A percentile compares a stretch with the other conserved stretches of the same genome.
Evolutionary conservation across 2,113 vertebrate genomes (phyloP).

Genomic region (Hipposideros armiger): DNA sequence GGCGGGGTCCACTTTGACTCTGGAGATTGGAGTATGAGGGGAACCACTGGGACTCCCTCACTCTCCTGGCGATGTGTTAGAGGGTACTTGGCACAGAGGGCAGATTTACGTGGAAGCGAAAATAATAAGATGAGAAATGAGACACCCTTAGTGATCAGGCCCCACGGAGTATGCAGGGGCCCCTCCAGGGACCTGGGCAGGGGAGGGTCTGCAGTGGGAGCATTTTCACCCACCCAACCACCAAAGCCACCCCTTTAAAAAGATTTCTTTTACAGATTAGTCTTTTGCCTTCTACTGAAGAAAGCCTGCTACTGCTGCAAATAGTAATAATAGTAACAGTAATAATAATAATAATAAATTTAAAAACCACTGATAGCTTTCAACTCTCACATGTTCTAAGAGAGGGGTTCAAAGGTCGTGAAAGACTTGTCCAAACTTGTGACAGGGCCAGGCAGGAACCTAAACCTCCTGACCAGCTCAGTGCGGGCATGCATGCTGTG

Average conservation of each 20-base stretch:
- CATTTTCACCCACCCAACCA: not conserved
- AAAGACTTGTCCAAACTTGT: not conserved
- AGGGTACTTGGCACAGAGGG: slow-evolving; percentile 3
- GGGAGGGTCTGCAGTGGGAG: not conserved
- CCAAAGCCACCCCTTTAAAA: not conserved
- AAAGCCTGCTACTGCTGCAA: not conserved
- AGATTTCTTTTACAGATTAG: not conserved
- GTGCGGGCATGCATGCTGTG: not conserved
- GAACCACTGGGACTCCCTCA: not conserved
- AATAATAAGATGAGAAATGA: not conserved
- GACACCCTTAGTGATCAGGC: not conserved
- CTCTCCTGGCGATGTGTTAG: not conserved
- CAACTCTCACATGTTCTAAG: not conserved
- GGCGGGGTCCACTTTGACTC: not conserved
- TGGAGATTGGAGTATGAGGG: not conserved
- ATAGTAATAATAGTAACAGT: not conserved
- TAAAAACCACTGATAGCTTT: not conserved
- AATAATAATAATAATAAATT: not conserved
- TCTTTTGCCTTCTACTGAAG: not conserved
- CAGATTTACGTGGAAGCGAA: not conserved
- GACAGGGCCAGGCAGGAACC: not conserved
- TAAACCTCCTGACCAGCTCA: not conserved
- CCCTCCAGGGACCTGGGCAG: not conserved
- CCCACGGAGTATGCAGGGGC: rapidly evolving
- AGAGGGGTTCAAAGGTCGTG: not conserved